phyloP scores from a whole-genome alignment of 2,888 invertebrate species.

The Branchellion lobata region DNA sequence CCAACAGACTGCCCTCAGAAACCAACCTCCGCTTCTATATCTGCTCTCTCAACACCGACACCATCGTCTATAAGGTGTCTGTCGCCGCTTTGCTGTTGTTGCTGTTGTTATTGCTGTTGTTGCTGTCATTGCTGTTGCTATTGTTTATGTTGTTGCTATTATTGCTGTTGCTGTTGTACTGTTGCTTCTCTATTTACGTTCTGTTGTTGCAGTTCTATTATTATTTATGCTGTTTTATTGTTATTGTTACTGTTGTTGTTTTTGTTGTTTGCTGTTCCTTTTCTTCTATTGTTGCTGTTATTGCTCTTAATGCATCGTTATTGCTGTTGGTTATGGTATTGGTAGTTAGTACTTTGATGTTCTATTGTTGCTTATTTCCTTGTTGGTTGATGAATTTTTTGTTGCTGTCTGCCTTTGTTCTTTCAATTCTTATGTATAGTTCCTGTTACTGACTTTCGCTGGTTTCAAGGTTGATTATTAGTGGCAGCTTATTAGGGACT shows the following conservation, averaged over 20 bases:
- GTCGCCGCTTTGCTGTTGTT: neutral
- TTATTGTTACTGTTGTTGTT: slow-evolving; percentile 1
- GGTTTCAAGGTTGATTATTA: no score
- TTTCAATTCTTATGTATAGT: no score
- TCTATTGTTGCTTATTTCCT: no score
- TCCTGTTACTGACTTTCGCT: no score
- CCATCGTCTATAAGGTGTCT: slow-evolving; percentile 83
- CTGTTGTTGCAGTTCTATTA: neutral
- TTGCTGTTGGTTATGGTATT: neutral
- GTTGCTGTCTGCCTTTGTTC: no score
- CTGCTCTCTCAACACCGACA: slow-evolving; percentile 85
- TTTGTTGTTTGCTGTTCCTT: slow-evolving; percentile 1
- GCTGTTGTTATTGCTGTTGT: neutral
- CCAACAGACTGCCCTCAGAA: slow-evolving; percentile 75
- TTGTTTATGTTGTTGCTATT: slow-evolving; percentile 1
- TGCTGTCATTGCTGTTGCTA: neutral
- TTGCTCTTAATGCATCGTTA: neutral
- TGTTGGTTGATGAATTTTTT: no score
- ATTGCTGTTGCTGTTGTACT: neutral
- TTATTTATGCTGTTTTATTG: neutral
- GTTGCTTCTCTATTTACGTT: neutral
- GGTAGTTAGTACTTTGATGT: neutral
- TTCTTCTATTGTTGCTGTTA: neutral
- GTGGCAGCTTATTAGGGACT: no score
- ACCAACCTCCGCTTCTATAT: slow-evolving; percentile 84